These are phyloP conservation scores for Adrianichthys oophorus DNA, from an alignment of 2,797 vertebrate species.

Conservation along the genomic window DNA sequence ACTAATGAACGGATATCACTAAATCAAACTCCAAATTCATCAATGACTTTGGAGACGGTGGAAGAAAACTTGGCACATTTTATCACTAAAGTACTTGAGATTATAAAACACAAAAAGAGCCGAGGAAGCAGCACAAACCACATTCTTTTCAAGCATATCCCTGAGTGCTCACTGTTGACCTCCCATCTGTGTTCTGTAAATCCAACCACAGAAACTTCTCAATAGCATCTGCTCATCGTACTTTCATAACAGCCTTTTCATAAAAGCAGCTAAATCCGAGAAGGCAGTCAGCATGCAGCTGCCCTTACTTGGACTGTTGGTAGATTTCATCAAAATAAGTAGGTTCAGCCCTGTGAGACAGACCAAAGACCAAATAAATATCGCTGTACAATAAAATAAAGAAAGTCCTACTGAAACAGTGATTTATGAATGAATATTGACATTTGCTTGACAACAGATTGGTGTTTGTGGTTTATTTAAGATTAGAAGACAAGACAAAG, in stretches of 20 bases:
- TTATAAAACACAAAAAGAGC: too few species aligned
- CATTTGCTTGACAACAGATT: too few species aligned
- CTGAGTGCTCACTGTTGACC: constrained; percentile 26
- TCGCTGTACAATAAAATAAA: constrained; percentile 7
- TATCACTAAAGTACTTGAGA: too few species aligned
- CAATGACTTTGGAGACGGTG: constrained; percentile 19
- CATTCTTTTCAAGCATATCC: too few species aligned
- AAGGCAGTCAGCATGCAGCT: constrained; percentile 51
- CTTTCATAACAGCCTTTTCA: constrained; percentile 11
- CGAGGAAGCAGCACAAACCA: too few species aligned
- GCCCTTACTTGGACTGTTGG: constrained; percentile 78
- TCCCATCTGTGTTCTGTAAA: constrained; percentile 21
- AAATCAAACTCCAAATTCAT: constrained; percentile 25
- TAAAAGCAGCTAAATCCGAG: constrained; percentile 18
- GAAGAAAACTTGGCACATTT: background rate
- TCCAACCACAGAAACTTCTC: constrained; percentile 8
- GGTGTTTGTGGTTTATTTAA: too few species aligned
- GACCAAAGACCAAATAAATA: constrained; percentile 42
- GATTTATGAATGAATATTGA: too few species aligned
- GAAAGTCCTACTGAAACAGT: background rate
- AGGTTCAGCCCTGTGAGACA: constrained; percentile 70
- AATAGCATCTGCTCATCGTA: constrained; percentile 12
- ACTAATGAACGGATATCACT: constrained; percentile 41
- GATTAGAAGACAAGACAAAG: too few species aligned
- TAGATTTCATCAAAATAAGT: constrained; percentile 73